phyloP scores from a whole-genome alignment of 2,797 vertebrate species.

The Setipinna tenuifilis region DNA sequence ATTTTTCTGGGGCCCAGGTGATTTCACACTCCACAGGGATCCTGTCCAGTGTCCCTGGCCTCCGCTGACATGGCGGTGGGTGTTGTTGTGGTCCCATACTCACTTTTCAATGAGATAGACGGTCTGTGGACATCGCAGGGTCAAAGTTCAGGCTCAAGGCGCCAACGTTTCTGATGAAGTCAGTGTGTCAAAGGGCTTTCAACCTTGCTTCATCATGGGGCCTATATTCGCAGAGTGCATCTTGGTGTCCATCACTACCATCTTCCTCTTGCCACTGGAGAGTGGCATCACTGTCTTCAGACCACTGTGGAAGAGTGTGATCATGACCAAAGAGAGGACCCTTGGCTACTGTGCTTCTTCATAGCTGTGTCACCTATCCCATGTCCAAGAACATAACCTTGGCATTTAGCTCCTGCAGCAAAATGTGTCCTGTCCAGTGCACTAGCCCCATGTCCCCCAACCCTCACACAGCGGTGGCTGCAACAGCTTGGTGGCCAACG shows the following conservation, averaged over 20 bases:
- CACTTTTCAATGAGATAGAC: constrained; percentile 54
- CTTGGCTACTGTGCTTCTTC: constrained; percentile 56
- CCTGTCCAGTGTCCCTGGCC: constrained; percentile 60
- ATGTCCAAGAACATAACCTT: constrained; percentile 49
- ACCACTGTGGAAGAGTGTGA: constrained; percentile 56
- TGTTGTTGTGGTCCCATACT: constrained; percentile 61
- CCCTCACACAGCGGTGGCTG: background rate
- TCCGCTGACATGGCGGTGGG: constrained; percentile 61
- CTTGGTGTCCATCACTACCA: constrained; percentile 61
- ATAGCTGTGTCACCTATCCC: constrained; percentile 55
- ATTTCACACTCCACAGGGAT: constrained; percentile 56
- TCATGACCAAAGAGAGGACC: constrained; percentile 61
- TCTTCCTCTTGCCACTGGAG: constrained; percentile 62
- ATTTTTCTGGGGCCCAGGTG: constrained; percentile 53
- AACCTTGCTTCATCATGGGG: constrained; percentile 55
- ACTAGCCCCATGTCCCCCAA: too few species aligned
- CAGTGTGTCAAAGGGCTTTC: constrained; percentile 11
- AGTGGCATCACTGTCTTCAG: constrained; percentile 58
- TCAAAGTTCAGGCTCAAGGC: background rate
- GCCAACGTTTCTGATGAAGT: constrained; percentile 4
- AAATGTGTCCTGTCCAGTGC: constrained; percentile 43
- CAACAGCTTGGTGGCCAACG: constrained; percentile 18
- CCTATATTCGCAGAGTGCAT: constrained; percentile 59
- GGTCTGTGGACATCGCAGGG: background rate
- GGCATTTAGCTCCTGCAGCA: constrained; percentile 59